phyloP scores from a whole-genome alignment of 2,113 vertebrate genomes.

The Solea solea region DNA sequence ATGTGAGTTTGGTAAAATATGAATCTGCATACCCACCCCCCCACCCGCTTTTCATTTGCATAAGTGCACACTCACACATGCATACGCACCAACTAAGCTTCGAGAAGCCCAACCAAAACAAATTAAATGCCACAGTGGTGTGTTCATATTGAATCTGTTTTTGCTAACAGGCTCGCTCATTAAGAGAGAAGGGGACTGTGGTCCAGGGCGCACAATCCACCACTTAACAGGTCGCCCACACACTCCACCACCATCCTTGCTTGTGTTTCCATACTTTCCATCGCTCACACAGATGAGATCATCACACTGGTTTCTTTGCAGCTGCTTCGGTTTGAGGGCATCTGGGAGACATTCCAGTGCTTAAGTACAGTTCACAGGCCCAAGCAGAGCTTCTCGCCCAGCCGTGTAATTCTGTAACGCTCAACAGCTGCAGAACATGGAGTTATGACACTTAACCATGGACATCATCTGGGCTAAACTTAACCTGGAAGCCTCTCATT shows the following conservation, averaged over 20 bases:
- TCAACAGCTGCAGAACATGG: constrained; percentile 55
- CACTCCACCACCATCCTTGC: constrained; percentile 3
- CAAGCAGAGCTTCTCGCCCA: constrained; percentile 36
- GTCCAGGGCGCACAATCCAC: background rate
- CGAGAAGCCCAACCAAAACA: background rate
- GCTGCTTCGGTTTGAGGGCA: constrained; percentile 58
- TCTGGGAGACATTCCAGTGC: constrained; percentile 59
- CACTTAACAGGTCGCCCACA: background rate
- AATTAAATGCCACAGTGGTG: background rate
- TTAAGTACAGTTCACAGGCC: constrained; percentile 44
- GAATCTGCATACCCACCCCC: constrained; percentile 3
- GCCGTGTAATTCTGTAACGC: constrained; percentile 62
- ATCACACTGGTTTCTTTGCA: constrained; percentile 61
- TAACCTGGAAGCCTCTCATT: constrained; percentile 6
- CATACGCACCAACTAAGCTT: background rate
- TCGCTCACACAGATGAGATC: constrained; percentile 60
- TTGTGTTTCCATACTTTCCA: constrained; percentile 44
- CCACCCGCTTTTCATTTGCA: too few species aligned
- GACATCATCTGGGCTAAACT: constrained; percentile 37
- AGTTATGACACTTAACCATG: constrained; percentile 42
- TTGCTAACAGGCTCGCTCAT: constrained; percentile 16
- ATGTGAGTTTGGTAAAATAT: background rate
- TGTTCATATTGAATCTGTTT: background rate
- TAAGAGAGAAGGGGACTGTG: background rate
- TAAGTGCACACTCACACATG: background rate